Conservation (phyloP, 1,140 invertebrate genomes). For the Scaptomyza pallida region DNA sequence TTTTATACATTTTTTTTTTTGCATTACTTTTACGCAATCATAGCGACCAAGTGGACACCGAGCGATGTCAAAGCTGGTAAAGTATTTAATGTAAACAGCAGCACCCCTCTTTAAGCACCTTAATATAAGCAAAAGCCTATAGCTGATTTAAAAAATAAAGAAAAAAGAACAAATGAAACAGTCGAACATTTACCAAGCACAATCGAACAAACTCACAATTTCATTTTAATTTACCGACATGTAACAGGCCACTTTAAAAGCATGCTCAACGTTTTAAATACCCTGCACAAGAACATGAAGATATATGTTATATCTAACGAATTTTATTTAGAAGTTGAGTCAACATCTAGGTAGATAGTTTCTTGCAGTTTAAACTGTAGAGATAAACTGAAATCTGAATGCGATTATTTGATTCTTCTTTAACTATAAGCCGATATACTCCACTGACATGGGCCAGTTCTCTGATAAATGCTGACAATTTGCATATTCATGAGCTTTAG, state of each 20-base stretch:
- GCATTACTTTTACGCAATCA: conserved; percentile 40
- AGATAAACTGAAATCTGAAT: no score
- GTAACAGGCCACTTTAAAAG: conserved; percentile 17
- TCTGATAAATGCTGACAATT: conserved; percentile 51
- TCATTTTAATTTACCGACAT: conserved; percentile 50
- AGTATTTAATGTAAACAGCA: conserved; percentile 55
- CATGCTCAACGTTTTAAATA: neutral
- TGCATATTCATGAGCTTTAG: conserved; percentile 81
- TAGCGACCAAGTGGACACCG: conserved; percentile 64
- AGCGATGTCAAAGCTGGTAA: conserved; percentile 59
- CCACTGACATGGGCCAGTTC: conserved; percentile 2
- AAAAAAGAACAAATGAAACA: neutral
- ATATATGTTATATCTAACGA: neutral
- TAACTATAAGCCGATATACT: conserved; percentile 26
- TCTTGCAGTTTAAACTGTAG: no score
- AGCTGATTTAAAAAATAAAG: conserved; percentile 57
- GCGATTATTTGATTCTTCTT: neutral
- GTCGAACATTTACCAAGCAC: conserved; percentile 18
- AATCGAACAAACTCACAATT: conserved; percentile 42
- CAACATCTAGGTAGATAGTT: no score
- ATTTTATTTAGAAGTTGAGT: no score
- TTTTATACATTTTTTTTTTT: conserved; percentile 41
- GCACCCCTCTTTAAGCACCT: neutral
- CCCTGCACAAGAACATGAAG: neutral
- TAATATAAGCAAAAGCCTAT: conserved; percentile 37